Base-by-base conservation (phyloP, 2,797 vertebrate genomes). In the Centropyge bicolor region DNA sequence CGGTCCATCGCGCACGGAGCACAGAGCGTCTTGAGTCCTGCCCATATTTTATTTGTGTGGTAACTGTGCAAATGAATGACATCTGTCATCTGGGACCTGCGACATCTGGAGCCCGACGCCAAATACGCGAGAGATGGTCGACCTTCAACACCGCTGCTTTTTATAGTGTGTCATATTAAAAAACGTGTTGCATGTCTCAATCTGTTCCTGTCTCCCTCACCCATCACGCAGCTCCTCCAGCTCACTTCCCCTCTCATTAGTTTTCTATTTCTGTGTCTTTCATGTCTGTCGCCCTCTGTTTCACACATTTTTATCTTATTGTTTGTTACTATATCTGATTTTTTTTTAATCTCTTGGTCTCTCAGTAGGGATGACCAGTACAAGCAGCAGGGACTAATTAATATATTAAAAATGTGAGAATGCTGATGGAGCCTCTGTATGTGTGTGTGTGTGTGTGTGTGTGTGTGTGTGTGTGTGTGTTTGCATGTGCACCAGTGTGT, bases 71-170 rank as follows among this genome's bases (percentile, higher is more conserved):
- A 86, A 76, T 77, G 67, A 87, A 80, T 74, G 74, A 76, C 74
- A 85, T 83, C 74, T 84, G 78, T 84, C 85, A 74, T 45, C 52
- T 35, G 57, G 64, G 61, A 87, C 82, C 61, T 40, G 63, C 40
- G 31, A 64, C 81, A 90, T 89, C 85, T 90, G 84, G 68, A 76
- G 70, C 48, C 75, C 83, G 87, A 77, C 73, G 73, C 41, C 31
- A 56, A 75, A 81, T 73, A 2, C 7, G n/a, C 59, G 36, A 79
- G 78, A 57, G 54, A 82, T 17, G 38, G 55, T 74, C 4, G 81
- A 87, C 83, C 83, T 86, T 85, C 43, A 70, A 35, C 81, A 54
- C 54, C 0, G 7, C 67, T 10, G 76, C 67, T 86, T 82, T 84
- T 84, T 74, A 87, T 87, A 81, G 66, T 70, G 76, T 83, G 63